phyloP scores from a whole-genome alignment of 2,113 vertebrate species.

The Cinclus cinclus region DNA sequence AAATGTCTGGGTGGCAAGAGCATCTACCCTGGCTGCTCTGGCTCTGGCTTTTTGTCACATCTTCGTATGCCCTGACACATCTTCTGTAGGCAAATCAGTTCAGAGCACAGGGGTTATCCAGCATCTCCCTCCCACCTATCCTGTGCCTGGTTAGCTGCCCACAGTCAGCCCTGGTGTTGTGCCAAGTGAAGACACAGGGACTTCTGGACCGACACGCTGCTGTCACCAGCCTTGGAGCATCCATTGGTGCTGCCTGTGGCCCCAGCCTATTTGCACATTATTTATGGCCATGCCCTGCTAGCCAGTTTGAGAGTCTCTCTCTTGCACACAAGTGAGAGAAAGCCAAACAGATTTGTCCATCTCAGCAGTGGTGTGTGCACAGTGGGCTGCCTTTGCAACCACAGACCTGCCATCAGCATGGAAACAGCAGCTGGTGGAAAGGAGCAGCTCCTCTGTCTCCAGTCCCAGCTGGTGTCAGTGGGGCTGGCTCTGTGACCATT shows the following conservation, averaged over 20 bases:
- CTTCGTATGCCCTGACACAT: fast-evolving
- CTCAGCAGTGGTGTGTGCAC: not conserved
- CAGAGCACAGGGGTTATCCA: not conserved
- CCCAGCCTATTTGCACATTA: not conserved
- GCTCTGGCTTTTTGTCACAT: not conserved
- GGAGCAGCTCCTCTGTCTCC: not conserved
- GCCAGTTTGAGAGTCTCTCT: not conserved
- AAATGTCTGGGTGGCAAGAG: not conserved
- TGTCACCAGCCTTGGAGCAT: not conserved
- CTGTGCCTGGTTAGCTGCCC: not conserved
- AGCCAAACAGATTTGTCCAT: not conserved
- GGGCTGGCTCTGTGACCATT: not conserved
- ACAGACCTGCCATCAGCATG: not conserved
- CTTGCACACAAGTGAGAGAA: not conserved
- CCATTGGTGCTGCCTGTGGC: not conserved
- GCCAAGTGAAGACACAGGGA: not conserved
- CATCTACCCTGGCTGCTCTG: not conserved
- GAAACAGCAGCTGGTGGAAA: not conserved
- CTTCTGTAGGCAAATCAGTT: not conserved
- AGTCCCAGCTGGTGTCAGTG: not conserved
- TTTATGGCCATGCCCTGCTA: not conserved
- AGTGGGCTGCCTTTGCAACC: not conserved
- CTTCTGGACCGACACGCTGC: fast-evolving
- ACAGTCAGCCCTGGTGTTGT: not conserved
- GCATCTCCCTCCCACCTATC: not conserved